These are phyloP conservation scores for Ischnura elegans DNA, from an alignment of 2,888 invertebrate genomes.

Conservation along the genomic window DNA sequence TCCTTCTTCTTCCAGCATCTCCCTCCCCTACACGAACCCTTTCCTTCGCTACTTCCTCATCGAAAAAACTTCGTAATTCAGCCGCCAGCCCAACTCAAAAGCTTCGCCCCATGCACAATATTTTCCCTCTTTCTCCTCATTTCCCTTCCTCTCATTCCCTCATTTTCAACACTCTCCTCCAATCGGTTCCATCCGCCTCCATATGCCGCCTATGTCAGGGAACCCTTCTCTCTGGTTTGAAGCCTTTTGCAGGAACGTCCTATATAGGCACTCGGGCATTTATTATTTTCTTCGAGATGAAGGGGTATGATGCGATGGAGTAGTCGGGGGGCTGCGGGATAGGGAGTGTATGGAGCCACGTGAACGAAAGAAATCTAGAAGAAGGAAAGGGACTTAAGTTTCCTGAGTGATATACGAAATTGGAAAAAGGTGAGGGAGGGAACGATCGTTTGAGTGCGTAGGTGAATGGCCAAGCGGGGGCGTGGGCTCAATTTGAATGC, in stretches of 20 bases:
- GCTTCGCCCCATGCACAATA: neutral
- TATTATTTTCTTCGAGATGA: slow-evolving; percentile 66
- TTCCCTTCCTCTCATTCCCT: neutral
- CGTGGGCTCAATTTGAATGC: neutral
- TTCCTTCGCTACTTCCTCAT: neutral
- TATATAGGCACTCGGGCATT: slow-evolving; percentile 44
- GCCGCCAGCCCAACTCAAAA: neutral
- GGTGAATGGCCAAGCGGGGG: neutral
- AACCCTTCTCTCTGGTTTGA: slow-evolving; percentile 33
- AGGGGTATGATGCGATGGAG: neutral
- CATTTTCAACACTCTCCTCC: slow-evolving; percentile 14
- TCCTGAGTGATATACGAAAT: neutral
- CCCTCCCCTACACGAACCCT: neutral
- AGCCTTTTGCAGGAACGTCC: slow-evolving; percentile 39
- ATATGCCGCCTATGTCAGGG: slow-evolving; percentile 24
- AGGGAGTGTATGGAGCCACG: neutral
- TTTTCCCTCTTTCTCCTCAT: neutral
- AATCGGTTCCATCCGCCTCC: slow-evolving; percentile 41
- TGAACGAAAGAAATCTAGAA: neutral
- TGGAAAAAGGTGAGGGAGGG: neutral
- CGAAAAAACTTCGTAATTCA: neutral
- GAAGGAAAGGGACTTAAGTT: neutral
- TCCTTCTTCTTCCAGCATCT: neutral
- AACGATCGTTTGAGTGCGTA: neutral
- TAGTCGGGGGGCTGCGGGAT: neutral